Evolutionary conservation across 92 coral and sea anemone species (phyloP), one percentile per base, ranked within the genome.

Genomic region (Micromussa lordhowensis): DNA sequence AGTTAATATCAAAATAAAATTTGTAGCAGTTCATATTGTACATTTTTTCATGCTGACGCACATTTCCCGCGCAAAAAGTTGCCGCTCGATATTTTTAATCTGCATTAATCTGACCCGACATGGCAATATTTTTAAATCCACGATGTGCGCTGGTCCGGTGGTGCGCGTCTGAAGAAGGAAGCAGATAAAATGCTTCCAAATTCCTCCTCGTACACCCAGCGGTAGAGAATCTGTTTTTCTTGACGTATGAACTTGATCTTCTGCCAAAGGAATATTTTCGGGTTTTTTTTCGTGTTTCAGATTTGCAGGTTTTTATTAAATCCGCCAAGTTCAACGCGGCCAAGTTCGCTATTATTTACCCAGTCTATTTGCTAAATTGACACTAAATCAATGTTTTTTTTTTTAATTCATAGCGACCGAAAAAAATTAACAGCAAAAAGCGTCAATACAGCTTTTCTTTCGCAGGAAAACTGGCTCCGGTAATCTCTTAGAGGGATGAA

Each of bases 71-170:
- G 5, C 38, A 44, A 44, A 51, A 34, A 28, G 1, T 31, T 14
- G 22, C 21, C 0, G 38, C 44, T 54, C 88, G 38, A 84, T 84
- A 84, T 84, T 84, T 74, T 31, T 36, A 73, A 84, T 84, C 81
- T 58, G 10, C 10, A 29, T 72, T 55, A 55, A 84, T 84, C 36
- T 40, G 16, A 29, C 70, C 38, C 6, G 26, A 30, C 11, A 24
- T 12, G 22, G 16, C 88, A 57, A 84, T 84, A 84, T 84, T 84
- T 73, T 24, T 84, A 59, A 84, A 57, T 18, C 70, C 51, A 7
- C 21, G 0, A 32, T 13, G 18, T 80, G 31, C 72, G 70, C 22
- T 8, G 19, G 44, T 57, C 30, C 5, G 66, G 83, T 29, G 49
- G 51, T 49, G 49, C 21, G 30, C 48, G 2, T 19, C 14, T 73